Evolutionary conservation across 2,797 vertebrate genomes (phyloP), one percentile per base, ranked within the genome.

Genomic region (Diceros bicornis): DNA sequence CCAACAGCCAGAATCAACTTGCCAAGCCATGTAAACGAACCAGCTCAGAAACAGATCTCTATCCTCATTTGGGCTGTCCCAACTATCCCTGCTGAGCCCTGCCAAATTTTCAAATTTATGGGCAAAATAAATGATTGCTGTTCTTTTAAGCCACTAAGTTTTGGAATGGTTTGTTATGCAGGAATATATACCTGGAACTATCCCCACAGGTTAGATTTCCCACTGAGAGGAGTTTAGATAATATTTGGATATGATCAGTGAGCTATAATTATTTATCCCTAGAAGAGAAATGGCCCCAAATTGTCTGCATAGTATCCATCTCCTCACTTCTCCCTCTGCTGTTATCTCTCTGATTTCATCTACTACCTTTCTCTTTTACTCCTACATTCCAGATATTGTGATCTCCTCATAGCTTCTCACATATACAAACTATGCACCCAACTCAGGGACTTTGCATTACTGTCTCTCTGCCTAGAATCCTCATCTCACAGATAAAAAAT

Each of bases 1-100:
- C 55, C 50, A 69, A 69, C 47, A 61, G 44, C 27, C 55, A 59
- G 27, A 57, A 62, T 69, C 68, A 89, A 37, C n/a, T 55, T 79
- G n/a, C 23, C 57, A 96, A 96, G 29, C 23, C 64, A n/a, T 8
- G n/a, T 37, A 84, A 72, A 85, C 18, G 83, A 86, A 79, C 47
- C 32, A 75, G 62, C n/a, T 78, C 68, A 68, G 41, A 59, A 88
- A 27, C 23, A 75, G 34, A 44, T 85, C 21, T 71, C 77, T 72
- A n/a, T 34, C 55, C 20, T 47, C 29, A 52, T 78, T 50, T n/a
- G 57, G 84, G 10, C 47, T 78, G 27, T 18, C 55, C 21, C 62
- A 78, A 37, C 47, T 78, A 57, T 44, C 25, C 34, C 62, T 85
- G 50, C 64, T 27, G 12, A 79, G 9, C 37, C 13, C n/a, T 32